phyloP scores from a whole-genome alignment of 2,113 vertebrate genomes.

The Ochotona princeps region DNA sequence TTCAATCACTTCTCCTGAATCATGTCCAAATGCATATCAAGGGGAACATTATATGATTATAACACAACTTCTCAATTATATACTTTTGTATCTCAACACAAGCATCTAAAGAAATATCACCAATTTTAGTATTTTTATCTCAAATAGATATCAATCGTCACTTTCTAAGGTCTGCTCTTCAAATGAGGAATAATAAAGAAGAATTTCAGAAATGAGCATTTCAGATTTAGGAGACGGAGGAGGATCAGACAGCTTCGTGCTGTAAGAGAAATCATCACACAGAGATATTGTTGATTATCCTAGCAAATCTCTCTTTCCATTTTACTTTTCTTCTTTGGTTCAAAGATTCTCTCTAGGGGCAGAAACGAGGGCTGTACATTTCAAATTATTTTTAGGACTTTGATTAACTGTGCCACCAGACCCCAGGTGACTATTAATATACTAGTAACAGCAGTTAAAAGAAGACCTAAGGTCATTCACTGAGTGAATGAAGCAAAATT shows the following conservation, averaged over 20 bases:
- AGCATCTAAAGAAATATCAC: slow-evolving; percentile 48
- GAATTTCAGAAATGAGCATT: slow-evolving; percentile 62
- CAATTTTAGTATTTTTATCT: slow-evolving; percentile 64
- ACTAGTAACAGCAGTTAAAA: slow-evolving; percentile 80
- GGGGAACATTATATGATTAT: neutral
- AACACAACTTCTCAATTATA: slow-evolving; percentile 32
- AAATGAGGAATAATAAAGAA: slow-evolving; percentile 66
- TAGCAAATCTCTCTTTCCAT: slow-evolving; percentile 72
- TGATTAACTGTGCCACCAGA: slow-evolving; percentile 79
- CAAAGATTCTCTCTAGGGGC: slow-evolving; percentile 70
- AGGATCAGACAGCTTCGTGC: slow-evolving; percentile 50
- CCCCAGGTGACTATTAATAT: slow-evolving; percentile 82
- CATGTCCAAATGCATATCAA: slow-evolving; percentile 33
- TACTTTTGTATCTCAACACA: slow-evolving; percentile 1
- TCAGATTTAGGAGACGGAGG: slow-evolving; percentile 66
- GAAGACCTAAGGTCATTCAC: slow-evolving; percentile 80
- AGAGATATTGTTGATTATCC: slow-evolving; percentile 75
- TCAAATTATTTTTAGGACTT: slow-evolving; percentile 81
- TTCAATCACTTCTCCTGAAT: slow-evolving; percentile 50
- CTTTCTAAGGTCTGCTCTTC: slow-evolving; percentile 63
- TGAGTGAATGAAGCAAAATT: slow-evolving; percentile 79
- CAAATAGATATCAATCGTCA: slow-evolving; percentile 58
- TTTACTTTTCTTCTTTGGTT: slow-evolving; percentile 76
- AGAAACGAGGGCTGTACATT: slow-evolving; percentile 65
- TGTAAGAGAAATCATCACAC: slow-evolving; percentile 71